These are phyloP conservation scores for Nothura maculosa DNA, from an alignment of 2,797 vertebrate species.

Conservation along the genomic window DNA sequence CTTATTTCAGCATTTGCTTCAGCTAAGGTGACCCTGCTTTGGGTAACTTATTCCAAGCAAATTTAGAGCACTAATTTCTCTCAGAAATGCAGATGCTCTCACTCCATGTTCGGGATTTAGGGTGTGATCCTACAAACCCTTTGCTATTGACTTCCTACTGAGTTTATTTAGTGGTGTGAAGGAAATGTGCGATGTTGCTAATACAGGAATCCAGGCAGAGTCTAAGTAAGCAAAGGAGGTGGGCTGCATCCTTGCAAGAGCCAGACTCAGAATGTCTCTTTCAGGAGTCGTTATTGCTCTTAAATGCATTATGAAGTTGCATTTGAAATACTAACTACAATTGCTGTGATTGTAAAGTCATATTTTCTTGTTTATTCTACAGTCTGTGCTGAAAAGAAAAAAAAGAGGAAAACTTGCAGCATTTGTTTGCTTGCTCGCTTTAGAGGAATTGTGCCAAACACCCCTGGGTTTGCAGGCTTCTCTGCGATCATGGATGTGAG, in stretches of 20 bases:
- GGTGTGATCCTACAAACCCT: constrained; percentile 41
- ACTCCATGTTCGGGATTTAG: background rate
- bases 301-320: background rate
- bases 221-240: background rate
- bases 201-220: background rate
- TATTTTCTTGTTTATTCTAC: background rate
- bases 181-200: background rate
- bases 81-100: background rate
- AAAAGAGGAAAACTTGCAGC: background rate
- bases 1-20: constrained; percentile 14
- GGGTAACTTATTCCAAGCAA: background rate
- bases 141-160: background rate
- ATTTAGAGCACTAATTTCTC: background rate
- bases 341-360: background rate
- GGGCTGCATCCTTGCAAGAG: background rate
- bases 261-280: background rate
- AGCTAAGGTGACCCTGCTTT: constrained; percentile 52
- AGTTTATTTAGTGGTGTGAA: constrained; percentile 4
- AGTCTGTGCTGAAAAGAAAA: background rate
- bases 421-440: background rate
- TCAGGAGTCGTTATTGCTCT: background rate
- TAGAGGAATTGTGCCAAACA: background rate
- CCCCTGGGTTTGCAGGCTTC: background rate
- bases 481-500: background rate
- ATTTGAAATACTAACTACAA: background rate